A percentile compares a stretch with the other conserved stretches of the same genome.
These are phyloP conservation scores for Stenodera caucasica DNA, from an alignment of 2,888 invertebrate genomes.

Conservation along the genomic window DNA sequence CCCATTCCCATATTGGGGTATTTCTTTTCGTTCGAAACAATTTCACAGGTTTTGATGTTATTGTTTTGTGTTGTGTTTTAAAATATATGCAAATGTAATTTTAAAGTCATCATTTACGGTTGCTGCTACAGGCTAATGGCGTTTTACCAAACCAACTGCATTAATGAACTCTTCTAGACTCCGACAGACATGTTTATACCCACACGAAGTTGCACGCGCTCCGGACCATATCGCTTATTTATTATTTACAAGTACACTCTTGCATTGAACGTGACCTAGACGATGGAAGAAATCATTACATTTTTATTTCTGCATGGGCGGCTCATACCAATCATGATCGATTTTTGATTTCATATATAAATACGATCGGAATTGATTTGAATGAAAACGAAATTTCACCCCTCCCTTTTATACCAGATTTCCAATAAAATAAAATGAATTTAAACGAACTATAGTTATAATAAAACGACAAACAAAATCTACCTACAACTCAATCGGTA, in stretches of 20 bases:
- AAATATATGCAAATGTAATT: conserved; percentile 54
- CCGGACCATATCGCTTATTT: conserved; percentile 56
- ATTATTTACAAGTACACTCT: conserved; percentile 54
- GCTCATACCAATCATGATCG: neutral
- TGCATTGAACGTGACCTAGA: conserved; percentile 54
- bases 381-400: too few species aligned
- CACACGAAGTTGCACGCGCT: conserved; percentile 55
- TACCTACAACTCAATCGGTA: neutral
- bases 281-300: conserved; percentile 53
- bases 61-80: too few species aligned
- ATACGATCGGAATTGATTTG: too few species aligned
- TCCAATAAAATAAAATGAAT: too few species aligned
- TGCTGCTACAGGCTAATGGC: conserved; percentile 52
- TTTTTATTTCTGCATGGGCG: conserved; percentile 39
- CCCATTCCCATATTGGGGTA: too few species aligned
- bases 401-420: too few species aligned
- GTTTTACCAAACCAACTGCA: conserved; percentile 55
- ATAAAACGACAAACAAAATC: neutral
- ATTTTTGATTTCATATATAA: neutral
- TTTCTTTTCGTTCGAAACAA: too few species aligned
- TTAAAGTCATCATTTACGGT: conserved; percentile 55
- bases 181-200: conserved; percentile 56
- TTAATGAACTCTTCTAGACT: conserved; percentile 56
- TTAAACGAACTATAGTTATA: neutral
- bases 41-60: conserved; percentile 26